Percentiles rank a stretch among this genome's conserved stretches.
phyloP scores from a whole-genome alignment of 2,113 vertebrate genomes.

The Nanorana parkeri region DNA sequence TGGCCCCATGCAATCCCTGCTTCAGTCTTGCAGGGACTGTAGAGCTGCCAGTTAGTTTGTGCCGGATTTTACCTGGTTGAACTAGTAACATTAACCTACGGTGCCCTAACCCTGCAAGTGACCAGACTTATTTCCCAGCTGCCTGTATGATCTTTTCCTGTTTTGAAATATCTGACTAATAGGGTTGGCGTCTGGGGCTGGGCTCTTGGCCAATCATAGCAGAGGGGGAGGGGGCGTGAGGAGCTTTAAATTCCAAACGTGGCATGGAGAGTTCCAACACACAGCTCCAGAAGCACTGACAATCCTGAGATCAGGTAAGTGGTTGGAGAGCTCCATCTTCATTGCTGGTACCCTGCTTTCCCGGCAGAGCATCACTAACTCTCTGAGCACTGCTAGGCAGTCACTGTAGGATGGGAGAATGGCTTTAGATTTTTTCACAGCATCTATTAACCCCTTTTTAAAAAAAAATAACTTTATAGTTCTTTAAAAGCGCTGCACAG shows the following conservation, averaged over 20 bases:
- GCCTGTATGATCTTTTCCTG: constrained; percentile 17
- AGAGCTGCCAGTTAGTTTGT: no score
- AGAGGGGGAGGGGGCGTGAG: constrained; percentile 19
- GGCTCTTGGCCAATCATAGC: constrained; percentile 44
- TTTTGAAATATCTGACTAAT: constrained; percentile 55
- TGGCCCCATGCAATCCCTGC: no score
- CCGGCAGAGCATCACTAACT: background rate
- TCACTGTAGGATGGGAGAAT: no score
- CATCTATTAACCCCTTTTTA: no score
- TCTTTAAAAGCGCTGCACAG: no score
- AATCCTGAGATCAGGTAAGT: constrained; percentile 36
- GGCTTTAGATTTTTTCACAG: no score
- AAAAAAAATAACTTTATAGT: no score
- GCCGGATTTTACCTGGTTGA: background rate
- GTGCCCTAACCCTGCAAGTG: background rate
- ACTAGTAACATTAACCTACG: background rate
- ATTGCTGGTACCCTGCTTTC: background rate
- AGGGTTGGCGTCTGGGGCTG: constrained; percentile 29
- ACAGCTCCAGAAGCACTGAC: background rate
- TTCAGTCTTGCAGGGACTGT: no score
- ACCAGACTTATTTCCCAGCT: constrained; percentile 3
- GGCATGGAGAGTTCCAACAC: constrained; percentile 21
- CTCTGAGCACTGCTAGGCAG: background rate
- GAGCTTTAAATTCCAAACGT: constrained; percentile 48
- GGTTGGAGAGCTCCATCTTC: no score